Evolutionary conservation across 2,113 vertebrate species (phyloP).

Genomic region (Theropithecus gelada): DNA sequence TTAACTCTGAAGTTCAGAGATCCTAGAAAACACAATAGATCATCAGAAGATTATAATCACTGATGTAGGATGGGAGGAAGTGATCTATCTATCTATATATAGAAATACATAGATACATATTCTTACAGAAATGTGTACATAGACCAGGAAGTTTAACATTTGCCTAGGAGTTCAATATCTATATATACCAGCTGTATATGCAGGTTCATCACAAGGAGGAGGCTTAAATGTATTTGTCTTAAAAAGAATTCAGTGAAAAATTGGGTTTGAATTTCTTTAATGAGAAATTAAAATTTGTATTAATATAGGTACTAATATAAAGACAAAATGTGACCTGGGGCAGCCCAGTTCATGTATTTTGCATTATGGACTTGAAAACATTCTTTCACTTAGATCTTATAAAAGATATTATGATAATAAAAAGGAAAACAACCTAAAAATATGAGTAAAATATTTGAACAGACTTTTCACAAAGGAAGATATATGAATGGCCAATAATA

Average conservation of each 20-base stretch:
- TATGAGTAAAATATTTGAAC: neutral
- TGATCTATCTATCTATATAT: no score
- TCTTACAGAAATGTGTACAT: neutral
- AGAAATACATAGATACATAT: neutral
- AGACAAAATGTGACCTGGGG: neutral
- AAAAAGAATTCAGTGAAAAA: slow-evolving; percentile 18
- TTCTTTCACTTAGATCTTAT: slow-evolving; percentile 28
- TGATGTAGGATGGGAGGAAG: neutral
- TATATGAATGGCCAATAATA: neutral
- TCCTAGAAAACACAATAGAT: neutral
- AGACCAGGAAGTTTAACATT: neutral
- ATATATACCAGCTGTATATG: neutral
- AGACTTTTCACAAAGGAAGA: slow-evolving; percentile 11
- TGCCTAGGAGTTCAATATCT: neutral
- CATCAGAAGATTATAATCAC: neutral
- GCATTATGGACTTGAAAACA: slow-evolving; percentile 31
- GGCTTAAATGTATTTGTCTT: neutral
- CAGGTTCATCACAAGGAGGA: neutral
- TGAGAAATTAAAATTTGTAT: neutral
- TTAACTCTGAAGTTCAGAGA: neutral
- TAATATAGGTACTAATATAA: neutral
- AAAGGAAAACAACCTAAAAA: slow-evolving; percentile 39
- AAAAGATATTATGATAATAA: slow-evolving; percentile 13
- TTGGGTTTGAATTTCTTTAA: slow-evolving; percentile 23
- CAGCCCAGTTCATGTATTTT: slow-evolving; percentile 5